Evolutionary conservation across 2,888 invertebrate species (phyloP), one percentile per base, ranked within the genome.

Genomic region (Stenchaetothrips biformis): DNA sequence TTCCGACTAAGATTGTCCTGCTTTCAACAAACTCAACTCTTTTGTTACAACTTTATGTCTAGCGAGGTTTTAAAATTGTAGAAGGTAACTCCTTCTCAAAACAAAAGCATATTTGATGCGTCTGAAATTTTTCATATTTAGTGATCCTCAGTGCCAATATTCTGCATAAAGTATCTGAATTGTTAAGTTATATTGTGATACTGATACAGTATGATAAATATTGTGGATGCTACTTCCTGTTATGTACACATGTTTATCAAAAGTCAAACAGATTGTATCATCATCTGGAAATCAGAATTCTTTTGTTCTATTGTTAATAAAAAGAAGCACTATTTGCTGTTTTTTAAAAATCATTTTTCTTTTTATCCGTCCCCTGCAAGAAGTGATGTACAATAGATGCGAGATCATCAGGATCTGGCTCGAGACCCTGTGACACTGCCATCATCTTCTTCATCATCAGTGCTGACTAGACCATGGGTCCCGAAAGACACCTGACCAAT

Each of bases 281-380:
- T 74, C 25, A 25, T 74, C 21, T 25, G 25, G 18, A 59, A 59
- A 59, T 18, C 59, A 74, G 25, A 11, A 74, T 25, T 21, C 7
- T 74, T 74, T 74, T 74, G 67, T 74, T 74, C 25, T 74, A 21
- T 74, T 74, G 67, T 74, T 74, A 74, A 74, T 74, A 74, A 74
- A 74, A 59, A 16, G 21, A 74, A 25, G 67, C 67, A 74, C n/a
- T 74, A 74, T 74, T 74, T 74, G 67, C 67, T 74, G 67, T 74
- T 74, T 67, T 74, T 74, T 74, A 53, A 11, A 74, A 74, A 25
- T 7, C 7, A 9, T 11, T 21, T n/a, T 74, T 21, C 25, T 74
- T 11, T 74, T 74, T 25, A 25, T 7, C 2, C 4, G 37, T n/a
- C 37, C 37, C 4, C 37, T 37, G 2, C 37, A 37, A 37, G 37